phyloP scores from a whole-genome alignment of 2,113 vertebrate genomes.

The Eolophus roseicapilla region DNA sequence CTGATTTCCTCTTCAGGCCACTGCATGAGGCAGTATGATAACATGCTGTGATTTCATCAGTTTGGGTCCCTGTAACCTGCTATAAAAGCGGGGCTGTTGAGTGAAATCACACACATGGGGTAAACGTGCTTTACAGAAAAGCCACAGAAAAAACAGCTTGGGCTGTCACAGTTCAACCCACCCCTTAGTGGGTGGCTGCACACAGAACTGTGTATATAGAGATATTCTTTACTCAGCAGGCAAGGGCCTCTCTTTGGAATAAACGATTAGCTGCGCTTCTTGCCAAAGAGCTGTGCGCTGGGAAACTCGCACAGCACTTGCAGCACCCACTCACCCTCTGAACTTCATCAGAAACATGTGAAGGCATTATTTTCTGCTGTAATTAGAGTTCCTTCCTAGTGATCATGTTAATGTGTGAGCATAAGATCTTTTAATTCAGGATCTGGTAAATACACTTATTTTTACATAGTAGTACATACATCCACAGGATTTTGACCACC shows the following conservation, averaged over 20 bases:
- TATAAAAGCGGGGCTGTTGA: background rate
- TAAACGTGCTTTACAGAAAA: background rate
- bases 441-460: background rate
- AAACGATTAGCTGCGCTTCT: conserved; percentile 1
- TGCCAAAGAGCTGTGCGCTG: background rate
- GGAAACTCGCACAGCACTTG: background rate
- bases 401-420: background rate
- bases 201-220: background rate
- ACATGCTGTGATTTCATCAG: background rate
- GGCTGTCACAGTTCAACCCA: background rate
- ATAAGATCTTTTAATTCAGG: background rate
- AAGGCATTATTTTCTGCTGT: background rate
- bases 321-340: background rate
- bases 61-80: background rate
- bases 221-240: background rate
- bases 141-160: background rate
- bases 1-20: background rate
- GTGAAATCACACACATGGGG: background rate
- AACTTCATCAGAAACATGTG: background rate
- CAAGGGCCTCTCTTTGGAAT: conserved; percentile 22
- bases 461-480: fast-evolving
- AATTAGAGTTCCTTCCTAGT: background rate
- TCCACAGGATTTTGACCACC: background rate
- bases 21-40: background rate
- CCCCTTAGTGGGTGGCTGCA: background rate